A percentile compares a stretch with the other conserved stretches of the same genome.
Evolutionary conservation across 2,888 invertebrate genomes (phyloP).

Genomic region (Danaus chrysippus): DNA sequence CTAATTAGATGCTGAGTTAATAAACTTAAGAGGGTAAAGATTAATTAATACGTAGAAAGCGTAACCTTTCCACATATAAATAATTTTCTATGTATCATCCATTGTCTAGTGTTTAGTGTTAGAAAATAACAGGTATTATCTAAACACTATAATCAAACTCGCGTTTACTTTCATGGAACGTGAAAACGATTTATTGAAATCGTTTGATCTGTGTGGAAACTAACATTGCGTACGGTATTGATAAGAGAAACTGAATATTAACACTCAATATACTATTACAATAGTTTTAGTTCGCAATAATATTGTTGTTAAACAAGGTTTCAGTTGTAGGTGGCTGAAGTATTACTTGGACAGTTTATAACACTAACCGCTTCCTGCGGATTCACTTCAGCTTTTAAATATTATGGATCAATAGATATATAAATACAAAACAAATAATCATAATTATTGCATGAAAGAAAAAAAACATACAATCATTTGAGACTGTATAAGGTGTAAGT

Average conservation of each 20-base stretch:
- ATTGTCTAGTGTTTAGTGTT: neutral
- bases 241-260: conserved; percentile 35
- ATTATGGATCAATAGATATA: too few species aligned
- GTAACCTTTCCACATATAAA: neutral
- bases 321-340: too few species aligned
- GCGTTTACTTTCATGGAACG: conserved; percentile 38
- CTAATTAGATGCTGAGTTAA: conserved; percentile 48
- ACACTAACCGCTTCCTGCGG: too few species aligned
- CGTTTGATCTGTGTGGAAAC: conserved; percentile 42
- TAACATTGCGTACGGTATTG: conserved; percentile 33
- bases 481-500: too few species aligned
- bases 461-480: too few species aligned
- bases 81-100: neutral
- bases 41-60: conserved; percentile 10
- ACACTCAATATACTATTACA: conserved; percentile 20
- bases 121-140: too few species aligned
- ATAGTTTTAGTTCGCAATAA: neutral
- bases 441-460: too few species aligned
- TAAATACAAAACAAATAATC: too few species aligned
- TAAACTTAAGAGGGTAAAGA: conserved; percentile 5
- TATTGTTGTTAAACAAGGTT: too few species aligned
- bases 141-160: too few species aligned
- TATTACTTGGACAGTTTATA: too few species aligned
- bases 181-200: conserved; percentile 52
- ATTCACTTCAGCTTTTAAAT: too few species aligned